Conservation (phyloP, 2,888 invertebrate genomes). For the Entomobrya proxima region DNA sequence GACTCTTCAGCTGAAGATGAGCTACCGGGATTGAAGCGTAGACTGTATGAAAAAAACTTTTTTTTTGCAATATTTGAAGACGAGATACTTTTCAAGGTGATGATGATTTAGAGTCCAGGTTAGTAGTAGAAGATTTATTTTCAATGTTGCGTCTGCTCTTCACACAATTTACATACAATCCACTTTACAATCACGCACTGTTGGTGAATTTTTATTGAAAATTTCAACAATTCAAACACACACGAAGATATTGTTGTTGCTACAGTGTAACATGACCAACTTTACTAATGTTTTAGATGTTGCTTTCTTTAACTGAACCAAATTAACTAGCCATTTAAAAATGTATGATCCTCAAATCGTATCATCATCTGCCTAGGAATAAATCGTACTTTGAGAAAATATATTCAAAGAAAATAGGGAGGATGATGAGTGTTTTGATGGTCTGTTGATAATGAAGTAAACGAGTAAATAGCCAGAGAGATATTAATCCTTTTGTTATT, state of each 20-base stretch:
- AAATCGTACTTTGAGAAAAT: conserved; percentile 3
- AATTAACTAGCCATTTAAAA: conserved; percentile 46
- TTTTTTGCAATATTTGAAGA: background rate
- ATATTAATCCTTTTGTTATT: conserved; percentile 48
- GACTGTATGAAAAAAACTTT: background rate
- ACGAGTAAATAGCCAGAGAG: conserved; percentile 50
- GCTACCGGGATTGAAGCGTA: conserved; percentile 35
- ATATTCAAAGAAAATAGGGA: conserved; percentile 34
- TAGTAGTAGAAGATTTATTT: conserved; percentile 31
- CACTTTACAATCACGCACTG: conserved; percentile 51
- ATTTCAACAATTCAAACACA: conserved; percentile 29
- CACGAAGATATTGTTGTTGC: background rate
- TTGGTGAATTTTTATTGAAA: conserved; percentile 30
- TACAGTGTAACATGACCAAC: background rate
- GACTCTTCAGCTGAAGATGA: conserved; percentile 4
- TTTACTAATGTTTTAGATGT: background rate
- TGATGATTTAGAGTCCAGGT: conserved; percentile 58
- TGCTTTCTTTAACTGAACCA: conserved; percentile 43
- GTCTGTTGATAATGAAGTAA: conserved; percentile 62
- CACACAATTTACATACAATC: conserved; percentile 1
- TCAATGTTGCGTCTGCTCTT: background rate
- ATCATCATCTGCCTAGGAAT: conserved; percentile 13
- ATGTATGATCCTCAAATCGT: conserved; percentile 25
- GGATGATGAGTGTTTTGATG: conserved; percentile 61
- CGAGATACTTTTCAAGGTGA: conserved; percentile 16